Conservation (phyloP, 2,797 vertebrate genomes). For the Champsocephalus esox region DNA sequence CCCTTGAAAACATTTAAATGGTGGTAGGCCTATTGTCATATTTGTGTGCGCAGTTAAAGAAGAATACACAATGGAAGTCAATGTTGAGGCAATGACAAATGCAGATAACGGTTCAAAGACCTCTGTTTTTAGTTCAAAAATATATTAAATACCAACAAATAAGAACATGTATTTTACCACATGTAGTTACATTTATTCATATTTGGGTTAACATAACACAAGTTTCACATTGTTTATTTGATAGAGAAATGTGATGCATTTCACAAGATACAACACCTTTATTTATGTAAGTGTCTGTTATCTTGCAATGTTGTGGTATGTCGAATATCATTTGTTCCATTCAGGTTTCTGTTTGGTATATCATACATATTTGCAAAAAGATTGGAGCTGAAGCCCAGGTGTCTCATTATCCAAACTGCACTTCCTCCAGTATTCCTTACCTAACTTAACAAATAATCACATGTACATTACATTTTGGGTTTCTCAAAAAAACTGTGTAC, state of each 20-base stretch:
- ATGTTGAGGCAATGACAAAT: constrained; percentile 1
- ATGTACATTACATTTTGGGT: constrained; percentile 54
- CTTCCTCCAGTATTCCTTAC: constrained; percentile 36
- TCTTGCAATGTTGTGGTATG: neutral
- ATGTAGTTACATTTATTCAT: constrained; percentile 61
- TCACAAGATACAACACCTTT: constrained; percentile 41
- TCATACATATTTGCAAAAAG: constrained; percentile 5
- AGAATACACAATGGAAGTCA: neutral
- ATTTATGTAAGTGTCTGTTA: constrained; percentile 8
- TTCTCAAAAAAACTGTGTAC: constrained; percentile 71
- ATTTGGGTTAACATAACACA: constrained; percentile 44
- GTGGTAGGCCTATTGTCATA: neutral
- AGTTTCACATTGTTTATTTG: constrained; percentile 21
- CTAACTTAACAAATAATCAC: constrained; percentile 55
- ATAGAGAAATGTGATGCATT: constrained; percentile 21
- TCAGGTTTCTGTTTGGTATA: constrained; percentile 14
- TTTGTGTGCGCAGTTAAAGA: neutral
- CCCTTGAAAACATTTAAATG: neutral
- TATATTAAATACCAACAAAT: constrained; percentile 55
- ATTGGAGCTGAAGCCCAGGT: constrained; percentile 1
- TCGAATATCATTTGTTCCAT: constrained; percentile 1
- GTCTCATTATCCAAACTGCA: no score
- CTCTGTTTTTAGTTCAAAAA: constrained; percentile 23
- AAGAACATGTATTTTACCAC: constrained; percentile 58
- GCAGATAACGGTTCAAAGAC: neutral